Base-by-base conservation (phyloP, 2,888 invertebrate genomes). In the Phortica okadai region DNA sequence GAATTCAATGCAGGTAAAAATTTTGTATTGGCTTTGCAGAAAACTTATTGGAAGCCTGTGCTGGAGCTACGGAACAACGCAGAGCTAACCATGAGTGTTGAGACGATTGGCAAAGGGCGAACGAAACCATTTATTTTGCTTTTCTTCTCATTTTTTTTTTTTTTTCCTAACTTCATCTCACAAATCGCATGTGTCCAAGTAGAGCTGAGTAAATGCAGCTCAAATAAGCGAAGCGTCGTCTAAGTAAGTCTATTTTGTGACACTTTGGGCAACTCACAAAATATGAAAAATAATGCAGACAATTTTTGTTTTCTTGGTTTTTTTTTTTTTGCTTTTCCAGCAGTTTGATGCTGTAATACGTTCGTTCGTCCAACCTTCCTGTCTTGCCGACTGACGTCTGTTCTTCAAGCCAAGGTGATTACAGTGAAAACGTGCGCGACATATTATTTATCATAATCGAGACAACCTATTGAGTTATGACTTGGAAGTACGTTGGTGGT, bases 1-100 rank as follows among this genome's bases (percentile, higher is more conserved):
- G 64, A 82, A 86, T 86, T 86, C 86, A 82, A 76, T 82, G 80
- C 86, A 86, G 86, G 86, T 88, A 86, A 82, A 83, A 86, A 80
- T 87, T 82, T 80, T 79, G 54, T 72, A 56, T 72, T 72, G 70
- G 54, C 54, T 72, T 72, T 72, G 70, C 70, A 72, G 33, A 72
- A 72, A 72, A 72, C 21, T 72, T 72, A 72, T 72, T 72, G 70
- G 70, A 72, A 72, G 56, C 45, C 45, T 33, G 33, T 33, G 33
- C 33, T 33, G 33, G 2, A 33, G 33, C 33, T 33, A 33, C 1
- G 33, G 14, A 33, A 7, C 25, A 25, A 10, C 21, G 10, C 62
- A 6, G 4, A 21, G 21, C 21, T 21, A 21, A 21, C 21, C 21
- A 21, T 6, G 6, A 10, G 25, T 21, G 16, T 62, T 62, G 50